Evolutionary conservation across 2,888 invertebrate genomes (phyloP).

Genomic region (Xanthorhoe designata): DNA sequence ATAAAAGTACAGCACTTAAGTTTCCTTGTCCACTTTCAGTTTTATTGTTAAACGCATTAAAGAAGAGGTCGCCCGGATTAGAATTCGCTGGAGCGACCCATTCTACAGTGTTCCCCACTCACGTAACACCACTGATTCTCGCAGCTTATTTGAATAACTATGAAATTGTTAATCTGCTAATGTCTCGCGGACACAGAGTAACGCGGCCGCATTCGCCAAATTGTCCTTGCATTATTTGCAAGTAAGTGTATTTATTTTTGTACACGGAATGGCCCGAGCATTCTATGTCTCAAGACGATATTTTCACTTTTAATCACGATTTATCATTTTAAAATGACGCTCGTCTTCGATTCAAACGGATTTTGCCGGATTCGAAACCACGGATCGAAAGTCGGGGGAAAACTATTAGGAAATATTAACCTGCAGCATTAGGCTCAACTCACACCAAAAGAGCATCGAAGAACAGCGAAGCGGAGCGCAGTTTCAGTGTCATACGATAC

Average conservation of each 20-base stretch:
- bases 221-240: conserved; percentile 83
- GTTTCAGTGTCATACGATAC: too few species aligned
- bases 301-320: background rate
- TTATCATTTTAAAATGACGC: too few species aligned
- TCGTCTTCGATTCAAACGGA: too few species aligned
- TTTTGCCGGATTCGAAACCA: too few species aligned
- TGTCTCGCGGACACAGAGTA: conserved; percentile 88
- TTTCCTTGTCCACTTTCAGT: conserved; percentile 45
- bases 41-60: conserved; percentile 60
- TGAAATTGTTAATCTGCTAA: conserved; percentile 88
- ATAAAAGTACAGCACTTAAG: background rate
- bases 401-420: background rate
- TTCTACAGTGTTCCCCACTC: conserved; percentile 87
- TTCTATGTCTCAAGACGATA: background rate
- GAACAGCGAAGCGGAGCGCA: too few species aligned
- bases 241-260: conserved; percentile 47
- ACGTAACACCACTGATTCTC: conserved; percentile 89
- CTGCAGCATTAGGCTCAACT: too few species aligned
- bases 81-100: conserved; percentile 67
- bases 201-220: conserved; percentile 86
- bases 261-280: background rate
- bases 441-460: too few species aligned
- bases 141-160: conserved; percentile 90
- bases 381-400: too few species aligned
- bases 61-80: conserved; percentile 62